phyloP scores from a whole-genome alignment of 2,888 invertebrate genomes.

The Venusia cambrica region DNA sequence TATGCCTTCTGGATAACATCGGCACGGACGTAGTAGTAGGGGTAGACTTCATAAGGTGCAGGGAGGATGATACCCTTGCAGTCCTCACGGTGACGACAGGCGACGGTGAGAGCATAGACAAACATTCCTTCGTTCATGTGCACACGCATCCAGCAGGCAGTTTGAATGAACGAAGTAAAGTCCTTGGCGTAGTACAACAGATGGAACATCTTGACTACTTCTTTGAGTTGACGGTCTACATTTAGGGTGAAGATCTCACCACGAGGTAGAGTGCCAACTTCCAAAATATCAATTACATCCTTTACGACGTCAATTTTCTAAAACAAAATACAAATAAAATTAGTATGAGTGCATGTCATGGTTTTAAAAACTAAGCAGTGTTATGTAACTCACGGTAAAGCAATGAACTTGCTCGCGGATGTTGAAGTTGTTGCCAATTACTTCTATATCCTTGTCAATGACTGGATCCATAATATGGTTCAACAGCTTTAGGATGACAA shows the following conservation, averaged over 20 bases:
- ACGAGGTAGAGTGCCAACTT: constrained; percentile 79
- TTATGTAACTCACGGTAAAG: constrained; percentile 48
- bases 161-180: constrained; percentile 70
- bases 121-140: constrained; percentile 81
- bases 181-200: constrained; percentile 77
- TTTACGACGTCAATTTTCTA: constrained; percentile 81
- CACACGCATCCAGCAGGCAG: constrained; percentile 75
- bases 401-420: constrained; percentile 61
- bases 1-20: constrained; percentile 82
- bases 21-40: constrained; percentile 84
- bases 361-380: neutral
- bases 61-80: constrained; percentile 75
- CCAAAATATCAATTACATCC: constrained; percentile 73
- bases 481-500: constrained; percentile 71
- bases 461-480: constrained; percentile 73
- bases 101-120: constrained; percentile 76
- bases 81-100: constrained; percentile 74
- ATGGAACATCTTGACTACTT: constrained; percentile 76
- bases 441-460: constrained; percentile 69
- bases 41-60: constrained; percentile 82
- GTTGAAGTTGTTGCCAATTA: constrained; percentile 61
- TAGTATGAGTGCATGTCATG: too few relatives aligned
- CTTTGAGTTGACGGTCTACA: constrained; percentile 71
- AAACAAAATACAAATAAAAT: constrained; percentile 13
- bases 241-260: constrained; percentile 75